Evolutionary conservation across 2,888 invertebrate species (phyloP).

Genomic region (Pterobdella sp.): DNA sequence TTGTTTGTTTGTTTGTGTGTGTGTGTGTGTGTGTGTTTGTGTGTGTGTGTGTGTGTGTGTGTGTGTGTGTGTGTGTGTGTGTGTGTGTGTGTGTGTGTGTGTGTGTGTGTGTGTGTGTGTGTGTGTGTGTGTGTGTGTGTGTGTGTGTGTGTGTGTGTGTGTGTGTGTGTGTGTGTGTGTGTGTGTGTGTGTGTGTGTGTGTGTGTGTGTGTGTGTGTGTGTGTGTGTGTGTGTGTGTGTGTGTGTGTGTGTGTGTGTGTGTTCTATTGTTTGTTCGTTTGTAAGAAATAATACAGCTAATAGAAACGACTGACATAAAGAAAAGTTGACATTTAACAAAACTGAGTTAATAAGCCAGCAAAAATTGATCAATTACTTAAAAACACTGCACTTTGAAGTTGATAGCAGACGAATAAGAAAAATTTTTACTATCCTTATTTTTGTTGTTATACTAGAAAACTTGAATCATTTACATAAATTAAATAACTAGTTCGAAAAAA

Average conservation of each 20-base stretch:
- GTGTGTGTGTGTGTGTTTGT: conserved; percentile 22
- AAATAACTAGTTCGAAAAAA: too few relatives aligned
- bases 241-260: conserved; percentile 20
- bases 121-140: conserved; percentile 22
- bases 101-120: conserved; percentile 22
- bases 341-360: too few relatives aligned
- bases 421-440: too few relatives aligned
- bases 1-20: conserved; percentile 15
- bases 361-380: too few relatives aligned
- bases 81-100: conserved; percentile 23
- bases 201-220: conserved; percentile 19
- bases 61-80: conserved; percentile 23
- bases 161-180: conserved; percentile 17
- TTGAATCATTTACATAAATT: too few relatives aligned
- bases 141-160: conserved; percentile 18
- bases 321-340: too few relatives aligned
- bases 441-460: too few relatives aligned
- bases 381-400: too few relatives aligned
- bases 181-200: conserved; percentile 18
- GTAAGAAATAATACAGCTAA: too few relatives aligned
- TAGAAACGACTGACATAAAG: too few relatives aligned
- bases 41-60: conserved; percentile 23
- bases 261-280: not conserved
- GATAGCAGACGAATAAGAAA: too few relatives aligned
- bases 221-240: conserved; percentile 9